These are phyloP conservation scores for Gastracanthus pulcherrimus DNA, from an alignment of 2,888 invertebrate genomes.

Conservation along the genomic window DNA sequence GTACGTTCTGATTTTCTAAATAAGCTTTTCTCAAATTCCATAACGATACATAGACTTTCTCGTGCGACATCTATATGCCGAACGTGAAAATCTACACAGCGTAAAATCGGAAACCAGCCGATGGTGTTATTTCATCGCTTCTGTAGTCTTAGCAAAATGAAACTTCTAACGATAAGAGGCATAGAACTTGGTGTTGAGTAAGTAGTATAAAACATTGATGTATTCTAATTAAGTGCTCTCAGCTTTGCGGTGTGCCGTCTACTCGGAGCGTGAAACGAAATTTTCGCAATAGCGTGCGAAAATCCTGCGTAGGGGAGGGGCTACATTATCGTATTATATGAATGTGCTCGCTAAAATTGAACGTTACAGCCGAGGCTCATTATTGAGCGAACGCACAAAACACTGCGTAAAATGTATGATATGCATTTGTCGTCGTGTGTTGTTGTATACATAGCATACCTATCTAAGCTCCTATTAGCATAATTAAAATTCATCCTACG, in stretches of 20 bases:
- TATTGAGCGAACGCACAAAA: neutral
- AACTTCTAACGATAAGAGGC: neutral
- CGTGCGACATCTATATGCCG: no score
- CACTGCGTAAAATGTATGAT: neutral
- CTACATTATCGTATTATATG: neutral
- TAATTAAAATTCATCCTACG: constrained; percentile 30
- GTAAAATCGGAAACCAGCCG: neutral
- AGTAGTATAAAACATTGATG: neutral
- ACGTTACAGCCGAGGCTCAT: neutral
- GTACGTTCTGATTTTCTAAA: neutral
- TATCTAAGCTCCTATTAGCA: constrained; percentile 42
- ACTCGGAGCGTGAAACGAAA: neutral
- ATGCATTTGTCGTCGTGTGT: neutral
- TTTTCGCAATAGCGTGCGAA: neutral
- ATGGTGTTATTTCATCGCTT: neutral
- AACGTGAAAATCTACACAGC: no score
- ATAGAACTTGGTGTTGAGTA: neutral
- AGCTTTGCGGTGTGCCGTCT: neutral
- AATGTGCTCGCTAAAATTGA: neutral
- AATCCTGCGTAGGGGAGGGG: neutral
- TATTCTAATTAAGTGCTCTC: constrained; percentile 21
- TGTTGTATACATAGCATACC: neutral
- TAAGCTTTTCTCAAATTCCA: no score
- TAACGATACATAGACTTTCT: no score
- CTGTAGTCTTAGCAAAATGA: neutral